Conservation (phyloP, 2,888 invertebrate species). For the Lasius fuliginosus region DNA sequence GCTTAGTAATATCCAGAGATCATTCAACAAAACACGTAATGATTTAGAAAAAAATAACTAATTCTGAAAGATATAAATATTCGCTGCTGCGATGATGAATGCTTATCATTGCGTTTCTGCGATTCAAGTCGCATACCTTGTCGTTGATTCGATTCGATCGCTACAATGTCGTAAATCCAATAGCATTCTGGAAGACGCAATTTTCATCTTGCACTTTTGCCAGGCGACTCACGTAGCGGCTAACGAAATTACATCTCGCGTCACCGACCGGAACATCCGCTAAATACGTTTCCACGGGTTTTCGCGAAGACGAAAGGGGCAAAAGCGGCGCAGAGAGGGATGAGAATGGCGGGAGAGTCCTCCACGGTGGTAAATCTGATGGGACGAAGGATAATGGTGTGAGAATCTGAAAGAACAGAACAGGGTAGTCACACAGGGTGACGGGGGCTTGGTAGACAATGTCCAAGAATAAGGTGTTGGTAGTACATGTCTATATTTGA, state of each 20-base stretch:
- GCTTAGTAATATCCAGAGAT: neutral
- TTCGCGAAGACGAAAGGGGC: conserved; percentile 43
- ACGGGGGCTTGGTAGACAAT: conserved; percentile 39
- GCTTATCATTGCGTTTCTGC: conserved; percentile 48
- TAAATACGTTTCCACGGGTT: conserved; percentile 73
- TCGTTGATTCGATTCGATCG: conserved; percentile 61
- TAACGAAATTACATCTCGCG: conserved; percentile 76
- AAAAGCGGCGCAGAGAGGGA: neutral
- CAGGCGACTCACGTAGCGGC: conserved; percentile 73
- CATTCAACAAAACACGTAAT: neutral
- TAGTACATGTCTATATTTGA: conserved; percentile 69
- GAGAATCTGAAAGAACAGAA: conserved; percentile 25
- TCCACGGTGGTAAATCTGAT: conserved; percentile 60
- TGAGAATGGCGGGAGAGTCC: neutral
- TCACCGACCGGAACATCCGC: conserved; percentile 69
- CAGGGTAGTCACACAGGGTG: conserved; percentile 14
- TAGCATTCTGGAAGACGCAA: conserved; percentile 59
- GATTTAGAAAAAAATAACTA: conserved; percentile 27
- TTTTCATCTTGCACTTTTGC: conserved; percentile 71
- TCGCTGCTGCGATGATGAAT: conserved; percentile 5
- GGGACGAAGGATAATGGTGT: conserved; percentile 41
- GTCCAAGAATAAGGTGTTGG: conserved; percentile 70
- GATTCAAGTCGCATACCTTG: conserved; percentile 41
- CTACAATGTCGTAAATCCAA: conserved; percentile 70
- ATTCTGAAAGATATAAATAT: conserved; percentile 32